Percentiles rank a stretch among this genome's conserved stretches.
These are phyloP conservation scores for Pycnonotus jocosus DNA, from an alignment of 2,113 vertebrate species.

Conservation along the genomic window DNA sequence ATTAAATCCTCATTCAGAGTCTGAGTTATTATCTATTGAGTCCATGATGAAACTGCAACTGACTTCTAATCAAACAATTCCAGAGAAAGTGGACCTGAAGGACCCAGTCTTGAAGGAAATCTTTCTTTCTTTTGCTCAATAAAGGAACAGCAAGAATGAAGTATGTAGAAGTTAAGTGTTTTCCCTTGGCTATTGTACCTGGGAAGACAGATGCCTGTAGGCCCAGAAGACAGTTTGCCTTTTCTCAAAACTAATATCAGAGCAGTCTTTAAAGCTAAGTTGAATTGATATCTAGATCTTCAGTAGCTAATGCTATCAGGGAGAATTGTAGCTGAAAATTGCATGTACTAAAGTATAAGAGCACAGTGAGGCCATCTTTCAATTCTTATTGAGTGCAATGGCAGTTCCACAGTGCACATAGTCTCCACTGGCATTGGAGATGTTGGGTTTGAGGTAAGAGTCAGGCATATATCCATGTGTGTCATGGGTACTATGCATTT, in stretches of 20 bases:
- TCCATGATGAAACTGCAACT: background rate
- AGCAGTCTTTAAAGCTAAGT: background rate
- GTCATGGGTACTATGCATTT: background rate
- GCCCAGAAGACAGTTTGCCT: background rate
- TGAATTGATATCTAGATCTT: background rate
- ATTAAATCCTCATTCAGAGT: background rate
- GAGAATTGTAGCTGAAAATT: background rate
- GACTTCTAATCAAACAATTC: background rate
- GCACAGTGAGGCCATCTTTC: background rate
- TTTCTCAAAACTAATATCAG: background rate
- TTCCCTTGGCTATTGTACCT: background rate
- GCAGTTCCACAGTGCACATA: background rate
- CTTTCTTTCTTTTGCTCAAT: background rate
- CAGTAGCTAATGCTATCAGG: background rate
- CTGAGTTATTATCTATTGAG: background rate
- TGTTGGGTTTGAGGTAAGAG: fast-evolving
- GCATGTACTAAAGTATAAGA: background rate
- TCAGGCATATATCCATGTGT: background rate
- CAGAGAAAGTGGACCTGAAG: background rate
- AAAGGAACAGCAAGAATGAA: background rate
- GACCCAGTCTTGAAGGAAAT: background rate
- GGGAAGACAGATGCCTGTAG: background rate
- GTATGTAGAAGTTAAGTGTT: background rate
- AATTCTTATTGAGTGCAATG: background rate
- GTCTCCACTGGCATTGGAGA: fast-evolving